phyloP scores from a whole-genome alignment of 1,140 invertebrate genomes.

The Tetranychus cinnabarinus region DNA sequence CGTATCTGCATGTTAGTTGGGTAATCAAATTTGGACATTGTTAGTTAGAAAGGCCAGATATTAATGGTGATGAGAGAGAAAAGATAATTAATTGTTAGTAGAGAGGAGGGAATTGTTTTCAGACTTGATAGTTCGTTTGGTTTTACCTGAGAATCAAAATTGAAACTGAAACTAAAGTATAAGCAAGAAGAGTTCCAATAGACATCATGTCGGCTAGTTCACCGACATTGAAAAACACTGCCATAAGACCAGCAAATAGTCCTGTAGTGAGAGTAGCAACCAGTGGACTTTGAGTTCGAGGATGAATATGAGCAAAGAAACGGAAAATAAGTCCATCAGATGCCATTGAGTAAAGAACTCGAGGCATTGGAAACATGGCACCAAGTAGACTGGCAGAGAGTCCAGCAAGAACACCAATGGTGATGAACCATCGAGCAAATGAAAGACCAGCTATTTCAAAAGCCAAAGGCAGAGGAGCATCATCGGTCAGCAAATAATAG shows the following conservation, averaged over 20 bases:
- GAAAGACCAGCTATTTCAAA: slow-evolving; percentile 42
- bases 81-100: too few relatives aligned
- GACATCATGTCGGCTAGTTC: slow-evolving; percentile 88
- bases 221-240: slow-evolving; percentile 49
- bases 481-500: slow-evolving; percentile 31
- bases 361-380: slow-evolving; percentile 83
- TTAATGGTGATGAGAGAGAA: too few relatives aligned
- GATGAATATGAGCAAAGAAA: slow-evolving; percentile 21
- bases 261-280: slow-evolving; percentile 58
- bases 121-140: too few relatives aligned
- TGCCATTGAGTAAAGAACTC: slow-evolving; percentile 83
- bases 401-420: slow-evolving; percentile 46
- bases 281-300: slow-evolving; percentile 50
- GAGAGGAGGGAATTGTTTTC: too few relatives aligned
- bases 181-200: slow-evolving; percentile 68
- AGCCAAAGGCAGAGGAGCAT: slow-evolving; percentile 44
- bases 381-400: slow-evolving; percentile 61
- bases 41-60: too few relatives aligned
- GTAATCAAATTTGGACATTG: too few relatives aligned
- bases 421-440: slow-evolving; percentile 47
- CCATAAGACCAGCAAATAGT: slow-evolving; percentile 52
- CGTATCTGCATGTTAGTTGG: too few relatives aligned
- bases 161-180: slow-evolving; percentile 68
- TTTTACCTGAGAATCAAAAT: slow-evolving; percentile 41
- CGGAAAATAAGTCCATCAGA: slow-evolving; percentile 70